Percentiles rank a stretch among this genome's conserved stretches.
Conservation (phyloP, 1,140 invertebrate species). For the Lordiphosa mommai region DNA sequence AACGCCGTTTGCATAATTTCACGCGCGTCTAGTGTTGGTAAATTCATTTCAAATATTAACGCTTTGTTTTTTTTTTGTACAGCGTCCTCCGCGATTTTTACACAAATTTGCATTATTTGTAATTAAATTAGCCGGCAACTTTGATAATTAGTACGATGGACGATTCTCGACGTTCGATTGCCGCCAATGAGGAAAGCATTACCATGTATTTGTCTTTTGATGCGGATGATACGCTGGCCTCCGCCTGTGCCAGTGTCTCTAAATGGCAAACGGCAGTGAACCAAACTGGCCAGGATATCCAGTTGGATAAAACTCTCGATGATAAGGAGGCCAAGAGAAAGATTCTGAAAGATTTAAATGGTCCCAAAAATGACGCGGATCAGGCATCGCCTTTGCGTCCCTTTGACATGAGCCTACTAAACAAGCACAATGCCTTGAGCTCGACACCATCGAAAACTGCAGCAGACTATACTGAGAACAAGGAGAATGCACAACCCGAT, state of each 20-base stretch:
- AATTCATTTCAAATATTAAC: constrained; percentile 65
- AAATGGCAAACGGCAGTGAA: constrained; percentile 55
- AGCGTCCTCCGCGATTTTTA: constrained; percentile 36
- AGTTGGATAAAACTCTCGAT: constrained; percentile 23
- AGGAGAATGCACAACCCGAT: constrained; percentile 57
- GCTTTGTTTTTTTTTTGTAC: constrained; percentile 60
- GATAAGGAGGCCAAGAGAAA: constrained; percentile 37
- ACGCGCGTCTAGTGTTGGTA: constrained; percentile 49
- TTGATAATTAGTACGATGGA: constrained; percentile 35
- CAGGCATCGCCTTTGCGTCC: constrained; percentile 51
- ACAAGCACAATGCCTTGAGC: constrained; percentile 55
- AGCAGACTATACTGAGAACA: constrained; percentile 24
- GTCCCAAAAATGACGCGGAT: constrained; percentile 14
- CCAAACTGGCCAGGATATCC: constrained; percentile 41
- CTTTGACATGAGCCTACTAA: constrained; percentile 53
- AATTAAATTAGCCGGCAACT: background rate
- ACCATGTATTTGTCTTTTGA: constrained; percentile 74
- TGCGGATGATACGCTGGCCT: constrained; percentile 46
- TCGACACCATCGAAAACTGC: constrained; percentile 61
- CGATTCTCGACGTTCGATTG: constrained; percentile 45
- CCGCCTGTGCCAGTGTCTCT: constrained; percentile 19
- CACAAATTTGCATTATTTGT: background rate
- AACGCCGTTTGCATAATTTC: constrained; percentile 14
- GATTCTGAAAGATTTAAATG: constrained; percentile 26
- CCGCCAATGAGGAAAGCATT: constrained; percentile 46